Evolutionary conservation across 2,113 vertebrate species (phyloP).

Genomic region (Nettapus auritus): DNA sequence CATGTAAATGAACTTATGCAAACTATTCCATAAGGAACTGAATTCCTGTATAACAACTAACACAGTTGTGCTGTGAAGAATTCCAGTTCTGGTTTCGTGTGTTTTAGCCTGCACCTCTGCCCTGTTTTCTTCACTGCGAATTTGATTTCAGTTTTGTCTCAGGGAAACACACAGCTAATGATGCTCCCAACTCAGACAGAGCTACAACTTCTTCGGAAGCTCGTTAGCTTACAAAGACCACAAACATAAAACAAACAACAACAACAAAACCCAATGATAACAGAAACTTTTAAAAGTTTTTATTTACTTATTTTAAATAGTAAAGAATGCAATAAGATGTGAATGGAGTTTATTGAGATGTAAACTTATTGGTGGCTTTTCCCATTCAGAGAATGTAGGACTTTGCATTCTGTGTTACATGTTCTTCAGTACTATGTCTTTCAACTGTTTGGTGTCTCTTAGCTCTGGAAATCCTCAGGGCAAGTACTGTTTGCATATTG

Average conservation of each 20-base stretch:
- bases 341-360: background rate
- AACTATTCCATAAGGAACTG: background rate
- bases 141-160: background rate
- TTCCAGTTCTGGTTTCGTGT: background rate
- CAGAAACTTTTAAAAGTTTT: too few relatives aligned
- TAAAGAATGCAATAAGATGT: background rate
- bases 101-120: background rate
- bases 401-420: accelerated
- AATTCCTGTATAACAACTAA: background rate
- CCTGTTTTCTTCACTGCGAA: background rate
- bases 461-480: background rate
- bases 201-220: background rate
- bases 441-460: background rate
- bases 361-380: background rate
- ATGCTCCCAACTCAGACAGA: background rate
- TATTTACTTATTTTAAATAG: background rate
- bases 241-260: too few relatives aligned
- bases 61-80: background rate
- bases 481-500: background rate
- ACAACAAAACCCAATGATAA: too few relatives aligned
- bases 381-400: background rate
- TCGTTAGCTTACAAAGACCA: background rate
- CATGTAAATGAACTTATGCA: background rate
- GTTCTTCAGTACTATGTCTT: background rate
- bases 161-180: background rate